phyloP scores from a whole-genome alignment of 2,888 invertebrate genomes.

The Linnaemya vulpina region DNA sequence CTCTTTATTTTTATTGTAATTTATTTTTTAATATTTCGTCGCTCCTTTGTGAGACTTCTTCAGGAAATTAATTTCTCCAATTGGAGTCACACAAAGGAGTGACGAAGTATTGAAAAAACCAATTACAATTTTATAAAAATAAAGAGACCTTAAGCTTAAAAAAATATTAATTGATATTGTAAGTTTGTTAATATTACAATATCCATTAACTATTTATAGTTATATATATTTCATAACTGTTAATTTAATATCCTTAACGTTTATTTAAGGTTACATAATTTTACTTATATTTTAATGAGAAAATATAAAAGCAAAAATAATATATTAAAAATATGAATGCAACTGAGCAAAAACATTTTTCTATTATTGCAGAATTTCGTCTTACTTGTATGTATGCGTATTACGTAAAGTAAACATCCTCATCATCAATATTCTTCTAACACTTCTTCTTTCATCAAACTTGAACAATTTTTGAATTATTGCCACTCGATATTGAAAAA shows the following conservation, averaged over 20 bases:
- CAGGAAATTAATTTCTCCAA: too few relatives aligned
- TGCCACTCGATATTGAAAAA: conserved; percentile 13
- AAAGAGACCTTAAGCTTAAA: too few relatives aligned
- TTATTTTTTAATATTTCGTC: too few relatives aligned
- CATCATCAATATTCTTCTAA: conserved; percentile 25
- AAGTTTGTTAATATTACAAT: too few relatives aligned
- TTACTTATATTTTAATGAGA: conserved; percentile 1
- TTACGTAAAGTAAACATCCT: conserved; percentile 40
- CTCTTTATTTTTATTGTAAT: too few relatives aligned
- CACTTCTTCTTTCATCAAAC: conserved; percentile 1
- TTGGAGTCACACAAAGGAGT: too few relatives aligned
- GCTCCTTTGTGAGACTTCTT: too few relatives aligned
- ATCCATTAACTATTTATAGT: too few relatives aligned
- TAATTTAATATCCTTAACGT: background rate
- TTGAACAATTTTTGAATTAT: conserved; percentile 38
- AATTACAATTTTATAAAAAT: too few relatives aligned
- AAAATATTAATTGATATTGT: too few relatives aligned
- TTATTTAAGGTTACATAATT: background rate
- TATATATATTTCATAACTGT: too few relatives aligned
- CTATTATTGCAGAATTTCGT: conserved; percentile 48
- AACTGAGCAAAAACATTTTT: conserved; percentile 24
- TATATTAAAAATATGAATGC: background rate
- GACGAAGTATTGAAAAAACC: too few relatives aligned
- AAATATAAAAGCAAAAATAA: background rate
- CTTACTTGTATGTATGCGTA: background rate